Evolutionary conservation across 2,888 invertebrate genomes (phyloP).

Genomic region (Drepanosiphum platanoidis): DNA sequence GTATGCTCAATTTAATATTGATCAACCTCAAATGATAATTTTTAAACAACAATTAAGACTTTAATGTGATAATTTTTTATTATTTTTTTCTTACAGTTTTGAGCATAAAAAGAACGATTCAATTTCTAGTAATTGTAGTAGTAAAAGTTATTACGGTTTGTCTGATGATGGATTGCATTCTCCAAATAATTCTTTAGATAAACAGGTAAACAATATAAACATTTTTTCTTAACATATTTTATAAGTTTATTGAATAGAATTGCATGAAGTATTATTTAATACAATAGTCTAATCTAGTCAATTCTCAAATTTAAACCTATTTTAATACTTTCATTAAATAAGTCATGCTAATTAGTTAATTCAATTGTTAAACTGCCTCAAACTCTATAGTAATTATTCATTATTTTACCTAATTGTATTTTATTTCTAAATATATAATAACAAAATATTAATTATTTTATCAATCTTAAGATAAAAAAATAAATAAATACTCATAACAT

Average conservation of each 20-base stretch:
- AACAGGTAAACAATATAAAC: constrained; percentile 68
- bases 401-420: no score
- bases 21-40: not conserved
- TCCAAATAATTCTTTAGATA: constrained; percentile 82
- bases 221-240: not conserved
- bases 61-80: constrained; percentile 1
- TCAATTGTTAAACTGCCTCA: no score
- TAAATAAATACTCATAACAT: no score
- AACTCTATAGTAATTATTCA: no score
- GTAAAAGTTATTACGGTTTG: constrained; percentile 70
- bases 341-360: no score
- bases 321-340: no score
- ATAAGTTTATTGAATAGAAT: no score
- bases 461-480: no score
- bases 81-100: constrained; percentile 64
- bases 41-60: not conserved
- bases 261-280: no score
- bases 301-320: no score
- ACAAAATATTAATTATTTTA: no score
- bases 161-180: constrained; percentile 73
- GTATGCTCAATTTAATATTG: not conserved
- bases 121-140: constrained; percentile 87
- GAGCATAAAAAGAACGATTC: constrained; percentile 93
- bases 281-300: not conserved
- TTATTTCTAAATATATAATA: no score